Evolutionary conservation across 2,797 vertebrate species (phyloP), one percentile per base, ranked within the genome.

Genomic region (Podargus strigoides): DNA sequence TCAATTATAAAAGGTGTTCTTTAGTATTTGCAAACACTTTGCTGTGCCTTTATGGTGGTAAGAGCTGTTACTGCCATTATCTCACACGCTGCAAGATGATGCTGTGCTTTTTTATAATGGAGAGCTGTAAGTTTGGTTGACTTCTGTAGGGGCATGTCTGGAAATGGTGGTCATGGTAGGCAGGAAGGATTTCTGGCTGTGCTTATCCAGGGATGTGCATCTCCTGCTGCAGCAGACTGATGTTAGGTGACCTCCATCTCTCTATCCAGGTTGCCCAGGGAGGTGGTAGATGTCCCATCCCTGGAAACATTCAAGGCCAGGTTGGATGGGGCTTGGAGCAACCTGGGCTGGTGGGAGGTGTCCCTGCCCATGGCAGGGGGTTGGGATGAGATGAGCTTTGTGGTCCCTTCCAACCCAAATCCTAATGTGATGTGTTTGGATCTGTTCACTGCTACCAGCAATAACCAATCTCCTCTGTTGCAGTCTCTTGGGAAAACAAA

Each of bases 21-120:
- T 41, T 10, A 39, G 28, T n/a, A 42, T 73, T 67, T 80, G 55
- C 34, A 22, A 26, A 22, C n/a, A 3, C 23, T n/a, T 24, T n/a
- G 55, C 19, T 20, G n/a, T 24, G 18, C 39, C 4, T 39, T 19
- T 30, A 4, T 34, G 76, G 16, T 32, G 75, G 11, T 32, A 10
- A 49, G 44, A 77, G 26, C 27, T 72, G 12, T 36, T 26, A 30
- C 32, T 28, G 6, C 24, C 12, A 0, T 41, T 81, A 2, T 27
- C 42, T 36, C 15, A 58, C 52, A 8, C 2, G 2, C 19, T 36
- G 39, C 34, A 58, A 41, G 46, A 28, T 12, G 37, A 30, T 42
- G 21, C 22, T 0, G 0, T 30, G 28, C 2, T 7, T 58, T 64
- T 16, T 47, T 7, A 20, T 3, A 21, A 13, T 5, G 56, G 26